phyloP scores from a whole-genome alignment of 2,888 invertebrate genomes.

The Icerya purchasi region DNA sequence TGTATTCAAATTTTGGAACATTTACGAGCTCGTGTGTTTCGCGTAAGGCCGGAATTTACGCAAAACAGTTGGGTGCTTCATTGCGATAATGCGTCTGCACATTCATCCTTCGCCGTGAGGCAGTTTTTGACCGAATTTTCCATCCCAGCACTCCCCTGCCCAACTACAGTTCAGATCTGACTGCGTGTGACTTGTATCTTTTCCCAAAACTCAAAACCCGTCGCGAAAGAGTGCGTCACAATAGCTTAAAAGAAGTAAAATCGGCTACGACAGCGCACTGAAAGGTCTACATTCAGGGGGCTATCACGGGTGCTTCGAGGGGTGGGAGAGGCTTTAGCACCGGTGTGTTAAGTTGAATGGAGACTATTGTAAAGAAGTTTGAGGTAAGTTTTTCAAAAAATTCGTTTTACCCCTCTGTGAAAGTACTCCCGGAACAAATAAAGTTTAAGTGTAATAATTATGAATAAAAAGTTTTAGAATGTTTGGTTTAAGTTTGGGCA shows the following conservation, averaged over 20 bases:
- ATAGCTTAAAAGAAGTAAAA: conserved; percentile 3
- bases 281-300: background rate
- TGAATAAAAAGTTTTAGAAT: no score
- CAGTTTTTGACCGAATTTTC: conserved; percentile 17
- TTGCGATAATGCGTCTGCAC: conserved; percentile 18
- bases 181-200: conserved; percentile 10
- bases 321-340: background rate
- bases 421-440: background rate
- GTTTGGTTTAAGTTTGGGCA: no score
- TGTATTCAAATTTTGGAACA: conserved; percentile 6
- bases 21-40: background rate
- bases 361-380: conserved; percentile 4
- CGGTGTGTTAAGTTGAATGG: background rate
- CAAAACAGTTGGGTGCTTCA: conserved; percentile 18
- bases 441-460: no score
- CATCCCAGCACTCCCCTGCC: conserved; percentile 18
- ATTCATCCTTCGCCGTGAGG: conserved; percentile 11
- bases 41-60: conserved; percentile 16
- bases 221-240: conserved; percentile 4
- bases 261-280: background rate
- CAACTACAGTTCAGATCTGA: conserved; percentile 5
- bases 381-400: background rate
- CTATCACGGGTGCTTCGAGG: conserved; percentile 1
- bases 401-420: background rate
- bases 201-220: conserved; percentile 10